These are phyloP conservation scores for Neoaliturus tenellus DNA, from an alignment of 2,888 invertebrate species.

Conservation along the genomic window DNA sequence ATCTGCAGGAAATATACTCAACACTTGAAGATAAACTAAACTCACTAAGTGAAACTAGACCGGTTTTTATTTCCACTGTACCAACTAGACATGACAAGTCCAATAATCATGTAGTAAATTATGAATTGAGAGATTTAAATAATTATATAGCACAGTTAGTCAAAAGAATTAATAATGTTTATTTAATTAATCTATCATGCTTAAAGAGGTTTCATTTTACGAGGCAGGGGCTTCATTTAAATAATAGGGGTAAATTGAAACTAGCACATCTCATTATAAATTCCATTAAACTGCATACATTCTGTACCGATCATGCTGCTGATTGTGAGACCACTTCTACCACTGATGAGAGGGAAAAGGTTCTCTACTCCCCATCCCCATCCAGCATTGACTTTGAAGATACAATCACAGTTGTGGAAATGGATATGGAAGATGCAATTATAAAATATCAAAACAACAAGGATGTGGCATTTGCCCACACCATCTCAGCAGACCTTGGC, in stretches of 20 bases:
- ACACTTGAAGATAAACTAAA: background rate
- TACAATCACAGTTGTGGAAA: background rate
- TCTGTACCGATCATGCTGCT: background rate
- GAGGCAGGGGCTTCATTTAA: background rate
- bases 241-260: background rate
- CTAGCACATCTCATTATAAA: background rate
- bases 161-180: background rate
- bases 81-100: background rate
- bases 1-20: background rate
- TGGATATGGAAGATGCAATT: background rate
- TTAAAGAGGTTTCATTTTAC: background rate
- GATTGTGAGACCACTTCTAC: background rate
- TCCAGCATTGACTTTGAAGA: no score
- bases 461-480: no score
- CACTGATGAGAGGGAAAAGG: background rate
- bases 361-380: no score
- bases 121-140: background rate
- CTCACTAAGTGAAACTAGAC: background rate
- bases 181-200: background rate
- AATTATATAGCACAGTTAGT: background rate
- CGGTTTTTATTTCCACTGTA: background rate
- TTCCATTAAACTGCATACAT: background rate
- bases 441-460: background rate
- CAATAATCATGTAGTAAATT: background rate
- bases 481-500: background rate